A percentile compares a stretch with the other conserved stretches of the same genome.
Conservation (phyloP, 2,888 invertebrate genomes). For the Lepas anatifera region DNA sequence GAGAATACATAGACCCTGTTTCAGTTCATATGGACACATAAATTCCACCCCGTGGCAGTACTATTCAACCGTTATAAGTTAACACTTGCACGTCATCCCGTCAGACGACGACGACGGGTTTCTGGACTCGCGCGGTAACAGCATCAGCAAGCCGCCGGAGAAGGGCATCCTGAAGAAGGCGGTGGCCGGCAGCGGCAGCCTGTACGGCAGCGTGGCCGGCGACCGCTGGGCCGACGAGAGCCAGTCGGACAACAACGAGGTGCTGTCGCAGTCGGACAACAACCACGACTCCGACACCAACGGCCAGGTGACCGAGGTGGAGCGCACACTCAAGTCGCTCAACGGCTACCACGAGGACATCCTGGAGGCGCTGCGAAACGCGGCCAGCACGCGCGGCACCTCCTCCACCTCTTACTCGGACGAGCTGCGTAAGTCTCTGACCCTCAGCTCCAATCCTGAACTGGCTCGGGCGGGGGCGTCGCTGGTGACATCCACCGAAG, state of each 20-base stretch:
- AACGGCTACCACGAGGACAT: slow-evolving; percentile 89
- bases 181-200: slow-evolving; percentile 34
- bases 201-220: slow-evolving; percentile 52
- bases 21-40: too few relatives aligned
- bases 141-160: slow-evolving; percentile 51
- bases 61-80: too few relatives aligned
- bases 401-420: slow-evolving; percentile 52
- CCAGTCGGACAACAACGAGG: slow-evolving; percentile 56
- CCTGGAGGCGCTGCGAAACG: slow-evolving; percentile 73
- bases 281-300: slow-evolving; percentile 41
- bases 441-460: slow-evolving; percentile 29
- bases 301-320: slow-evolving; percentile 37
- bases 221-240: slow-evolving; percentile 55
- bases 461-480: slow-evolving; percentile 28
- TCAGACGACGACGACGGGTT: slow-evolving; percentile 5
- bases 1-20: too few relatives aligned
- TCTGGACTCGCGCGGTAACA: slow-evolving; percentile 2
- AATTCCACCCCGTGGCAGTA: too few relatives aligned
- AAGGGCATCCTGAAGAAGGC: slow-evolving; percentile 82
- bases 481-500: slow-evolving; percentile 23
- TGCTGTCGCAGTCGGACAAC: slow-evolving; percentile 53
- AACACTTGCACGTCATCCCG: too few relatives aligned
- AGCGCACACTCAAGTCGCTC: slow-evolving; percentile 72
- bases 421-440: slow-evolving; percentile 49
- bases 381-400: slow-evolving; percentile 48